Evolutionary conservation across 23 tunicate species (phyloP).

Genomic region (Ciona savignyi): DNA sequence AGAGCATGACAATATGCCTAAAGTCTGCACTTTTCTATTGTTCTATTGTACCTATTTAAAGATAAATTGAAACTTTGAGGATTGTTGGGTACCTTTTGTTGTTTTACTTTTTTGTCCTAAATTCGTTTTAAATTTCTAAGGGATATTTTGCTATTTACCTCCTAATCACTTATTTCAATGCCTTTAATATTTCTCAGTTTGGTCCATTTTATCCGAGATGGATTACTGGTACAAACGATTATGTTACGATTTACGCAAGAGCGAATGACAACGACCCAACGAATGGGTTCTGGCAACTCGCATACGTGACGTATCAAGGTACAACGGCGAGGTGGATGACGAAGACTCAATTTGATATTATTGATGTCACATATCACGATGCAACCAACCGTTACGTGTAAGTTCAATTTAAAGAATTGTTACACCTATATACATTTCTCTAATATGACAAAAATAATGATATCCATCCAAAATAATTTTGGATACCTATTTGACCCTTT

Average conservation of each 20-base stretch:
- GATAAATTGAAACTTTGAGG: too few relatives aligned
- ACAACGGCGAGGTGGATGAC: constrained; percentile 37
- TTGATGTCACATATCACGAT: constrained; percentile 56
- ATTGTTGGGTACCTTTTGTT: too few relatives aligned
- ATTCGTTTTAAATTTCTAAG: too few relatives aligned
- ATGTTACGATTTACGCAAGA: constrained; percentile 86
- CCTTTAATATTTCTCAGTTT: too few relatives aligned
- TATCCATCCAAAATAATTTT: background rate
- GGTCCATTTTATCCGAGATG: constrained; percentile 77
- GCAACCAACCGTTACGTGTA: constrained; percentile 48
- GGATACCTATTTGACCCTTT: background rate
- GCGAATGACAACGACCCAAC: constrained; percentile 20
- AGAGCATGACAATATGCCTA: too few relatives aligned
- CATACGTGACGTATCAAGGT: constrained; percentile 25
- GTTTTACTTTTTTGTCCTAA: too few relatives aligned
- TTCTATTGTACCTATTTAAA: too few relatives aligned
- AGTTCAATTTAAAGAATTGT: background rate
- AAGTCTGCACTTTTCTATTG: too few relatives aligned
- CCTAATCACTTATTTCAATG: too few relatives aligned
- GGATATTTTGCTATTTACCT: too few relatives aligned
- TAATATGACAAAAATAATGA: too few relatives aligned
- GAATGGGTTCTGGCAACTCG: constrained; percentile 85
- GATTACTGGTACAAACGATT: constrained; percentile 31
- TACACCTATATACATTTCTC: background rate
- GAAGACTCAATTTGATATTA: constrained; percentile 70